Conservation (phyloP, 2,888 invertebrate species). For the Harpalus rubripes region DNA sequence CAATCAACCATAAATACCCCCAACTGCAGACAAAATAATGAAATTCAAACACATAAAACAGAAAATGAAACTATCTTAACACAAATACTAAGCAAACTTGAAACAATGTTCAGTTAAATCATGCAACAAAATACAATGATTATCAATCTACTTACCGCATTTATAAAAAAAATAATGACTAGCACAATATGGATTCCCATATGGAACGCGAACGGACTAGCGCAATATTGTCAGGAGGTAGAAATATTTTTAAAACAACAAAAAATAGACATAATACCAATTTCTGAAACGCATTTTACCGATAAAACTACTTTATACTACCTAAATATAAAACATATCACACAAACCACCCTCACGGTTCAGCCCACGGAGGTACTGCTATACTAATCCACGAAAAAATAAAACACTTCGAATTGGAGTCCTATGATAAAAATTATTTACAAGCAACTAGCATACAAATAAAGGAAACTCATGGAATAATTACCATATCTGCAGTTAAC, state of each 20-base stretch:
- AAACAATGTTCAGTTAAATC: conserved; percentile 56
- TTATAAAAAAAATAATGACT: conserved; percentile 59
- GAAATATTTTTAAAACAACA: conserved; percentile 64
- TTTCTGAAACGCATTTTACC: conserved; percentile 68
- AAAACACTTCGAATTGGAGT: conserved; percentile 59
- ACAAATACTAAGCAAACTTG: conserved; percentile 44
- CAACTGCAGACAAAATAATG: background rate
- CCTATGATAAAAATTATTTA: conserved; percentile 17
- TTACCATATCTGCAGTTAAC: conserved; percentile 57
- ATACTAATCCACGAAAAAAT: conserved; percentile 65
- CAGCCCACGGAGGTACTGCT: conserved; percentile 64
- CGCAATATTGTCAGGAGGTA: conserved; percentile 66
- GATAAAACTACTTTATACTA: conserved; percentile 64
- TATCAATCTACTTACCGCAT: conserved; percentile 65
- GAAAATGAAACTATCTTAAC: background rate
- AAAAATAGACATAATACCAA: conserved; percentile 67
- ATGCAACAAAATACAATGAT: conserved; percentile 67
- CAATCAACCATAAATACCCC: background rate
- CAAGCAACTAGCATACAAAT: conserved; percentile 62
- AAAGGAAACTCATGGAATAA: conserved; percentile 34
- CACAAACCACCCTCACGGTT: conserved; percentile 66
- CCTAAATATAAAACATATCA: conserved; percentile 63
- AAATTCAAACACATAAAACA: background rate
- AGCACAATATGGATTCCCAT: conserved; percentile 59
- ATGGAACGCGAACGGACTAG: conserved; percentile 68